Evolutionary conservation across 2,797 vertebrate species (phyloP), one percentile per base, ranked within the genome.

Genomic region (Enteromius thamalakanensis): DNA sequence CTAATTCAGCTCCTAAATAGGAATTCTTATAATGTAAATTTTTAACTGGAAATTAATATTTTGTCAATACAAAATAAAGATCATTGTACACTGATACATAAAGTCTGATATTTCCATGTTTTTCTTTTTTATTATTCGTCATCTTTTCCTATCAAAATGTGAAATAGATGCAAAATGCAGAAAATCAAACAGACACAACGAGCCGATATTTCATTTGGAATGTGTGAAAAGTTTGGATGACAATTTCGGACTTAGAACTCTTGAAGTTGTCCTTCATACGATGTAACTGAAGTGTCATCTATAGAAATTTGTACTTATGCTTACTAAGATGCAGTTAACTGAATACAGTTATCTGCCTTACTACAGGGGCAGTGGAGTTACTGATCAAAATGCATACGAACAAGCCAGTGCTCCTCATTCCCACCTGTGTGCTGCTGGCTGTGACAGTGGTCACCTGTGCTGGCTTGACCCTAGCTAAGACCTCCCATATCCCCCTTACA

Each of bases 401-500:
- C 77, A 78, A 65, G 64, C 79, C 70, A 78, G n/a, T 77, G 76
- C 47, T 76, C n/a, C 60, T 80, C 67, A 23, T n/a, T 81, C 29
- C 26, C 77, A 32, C 82, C 14, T 65, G 51, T 69, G 45, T 29
- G 45, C 47, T 55, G 23, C 81, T 32, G 81, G 74, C 62, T 32
- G 15, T 70, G 76, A 70, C 58, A 49, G 21, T 72, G 45, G 32
- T 82, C 78, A 83, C 78, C 85, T 86, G 85, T 65, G 83, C 85
- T 68, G 34, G 69, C 79, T 69, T 58, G 80, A 87, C 83, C 85
- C 72, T 81, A 82, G 67, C 87, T 76, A 83, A 81, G 85, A 81
- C 83, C 86, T 69, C 15, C 74, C 55, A 69, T 75, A 84, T 72
- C 80, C 71, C 81, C 75, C 53, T 89, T 86, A 37, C 74, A 74